Percentiles rank a stretch among this genome's conserved stretches.
These are phyloP conservation scores for Meiosimyza platycephala DNA, from an alignment of 2,888 invertebrate species.

Conservation along the genomic window DNA sequence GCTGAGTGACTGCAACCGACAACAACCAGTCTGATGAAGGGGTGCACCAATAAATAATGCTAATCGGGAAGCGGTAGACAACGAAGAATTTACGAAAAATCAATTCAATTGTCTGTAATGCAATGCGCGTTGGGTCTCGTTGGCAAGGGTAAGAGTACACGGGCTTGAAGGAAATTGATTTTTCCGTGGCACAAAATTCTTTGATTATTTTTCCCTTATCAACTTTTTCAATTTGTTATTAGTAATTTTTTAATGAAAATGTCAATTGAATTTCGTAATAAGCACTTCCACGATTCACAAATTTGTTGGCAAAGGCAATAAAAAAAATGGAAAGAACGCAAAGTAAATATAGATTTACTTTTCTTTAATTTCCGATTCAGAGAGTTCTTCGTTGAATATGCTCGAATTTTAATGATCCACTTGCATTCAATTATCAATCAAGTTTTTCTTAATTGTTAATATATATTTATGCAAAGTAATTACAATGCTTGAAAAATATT, in stretches of 20 bases:
- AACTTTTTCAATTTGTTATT: neutral
- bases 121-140: too few relatives aligned
- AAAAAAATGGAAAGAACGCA: too few relatives aligned
- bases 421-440: too few relatives aligned
- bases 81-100: slow-evolving; percentile 29
- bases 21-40: slow-evolving; percentile 10
- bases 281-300: neutral
- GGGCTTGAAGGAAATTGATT: slow-evolving; percentile 26
- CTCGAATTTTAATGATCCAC: neutral
- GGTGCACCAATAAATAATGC: slow-evolving; percentile 15
- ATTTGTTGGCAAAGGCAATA: too few relatives aligned
- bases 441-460: too few relatives aligned
- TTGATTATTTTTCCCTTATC: neutral
- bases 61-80: slow-evolving; percentile 3
- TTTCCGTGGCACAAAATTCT: slow-evolving; percentile 10
- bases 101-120: slow-evolving; percentile 30
- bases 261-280: neutral
- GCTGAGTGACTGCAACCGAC: slow-evolving; percentile 8
- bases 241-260: neutral
- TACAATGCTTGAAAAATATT: slow-evolving; percentile 24
- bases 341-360: too few relatives aligned
- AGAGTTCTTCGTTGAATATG: neutral
- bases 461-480: too few relatives aligned
- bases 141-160: neutral
- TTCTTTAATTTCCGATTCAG: neutral